phyloP scores from a whole-genome alignment of 2,888 invertebrate species.

The Artemia sp. region DNA sequence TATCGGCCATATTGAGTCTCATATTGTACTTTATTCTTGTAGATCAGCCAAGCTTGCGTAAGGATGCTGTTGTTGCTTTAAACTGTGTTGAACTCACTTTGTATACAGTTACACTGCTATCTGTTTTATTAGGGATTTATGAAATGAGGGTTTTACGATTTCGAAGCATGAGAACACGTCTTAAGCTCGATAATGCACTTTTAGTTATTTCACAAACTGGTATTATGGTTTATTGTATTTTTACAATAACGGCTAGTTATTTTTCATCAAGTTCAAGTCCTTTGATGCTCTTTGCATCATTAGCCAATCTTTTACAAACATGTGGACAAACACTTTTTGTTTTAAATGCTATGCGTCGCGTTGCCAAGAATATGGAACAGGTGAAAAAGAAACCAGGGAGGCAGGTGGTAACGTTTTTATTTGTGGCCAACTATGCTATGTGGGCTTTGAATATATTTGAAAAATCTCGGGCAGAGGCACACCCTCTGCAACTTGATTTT shows the following conservation, averaged over 20 bases:
- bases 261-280: background rate
- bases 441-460: conserved; percentile 85
- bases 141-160: conserved; percentile 24
- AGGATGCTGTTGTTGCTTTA: conserved; percentile 28
- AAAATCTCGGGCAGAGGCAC: conserved; percentile 73
- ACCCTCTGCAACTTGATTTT: conserved; percentile 76
- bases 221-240: conserved; percentile 32
- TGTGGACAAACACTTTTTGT: conserved; percentile 4
- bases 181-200: conserved; percentile 31
- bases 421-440: conserved; percentile 70
- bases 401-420: conserved; percentile 52
- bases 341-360: conserved; percentile 60
- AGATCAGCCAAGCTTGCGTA: conserved; percentile 27
- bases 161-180: conserved; percentile 25
- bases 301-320: background rate
- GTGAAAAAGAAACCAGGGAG: conserved; percentile 72
- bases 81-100: conserved; percentile 31
- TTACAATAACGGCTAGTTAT: background rate
- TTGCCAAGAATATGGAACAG: conserved; percentile 62
- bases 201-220: conserved; percentile 36
- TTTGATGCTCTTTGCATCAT: background rate
- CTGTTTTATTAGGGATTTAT: conserved; percentile 31
- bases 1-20: conserved; percentile 31
- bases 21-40: conserved; percentile 36
- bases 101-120: conserved; percentile 30